These are phyloP conservation scores for Hemibagrus guttatus DNA, from an alignment of 2,797 vertebrate species.

Conservation along the genomic window DNA sequence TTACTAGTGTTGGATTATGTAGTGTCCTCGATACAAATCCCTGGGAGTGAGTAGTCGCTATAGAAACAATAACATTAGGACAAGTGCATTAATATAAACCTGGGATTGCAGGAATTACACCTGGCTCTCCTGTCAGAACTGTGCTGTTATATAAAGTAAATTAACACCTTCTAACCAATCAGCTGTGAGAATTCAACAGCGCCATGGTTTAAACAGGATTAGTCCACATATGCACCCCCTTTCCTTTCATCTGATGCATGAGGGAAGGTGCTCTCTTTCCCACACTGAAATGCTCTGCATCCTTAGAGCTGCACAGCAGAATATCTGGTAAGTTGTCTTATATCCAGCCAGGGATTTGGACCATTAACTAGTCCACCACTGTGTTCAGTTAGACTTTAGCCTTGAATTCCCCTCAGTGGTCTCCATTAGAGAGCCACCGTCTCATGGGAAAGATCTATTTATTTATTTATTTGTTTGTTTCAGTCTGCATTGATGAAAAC, in stretches of 20 bases:
- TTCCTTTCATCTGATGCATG: conserved; percentile 10
- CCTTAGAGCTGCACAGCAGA: conserved; percentile 40
- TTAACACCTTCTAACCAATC: neutral
- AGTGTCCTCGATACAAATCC: neutral
- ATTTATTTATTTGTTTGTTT: neutral
- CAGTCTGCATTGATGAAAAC: neutral
- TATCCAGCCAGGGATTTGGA: conserved; percentile 31
- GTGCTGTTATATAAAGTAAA: neutral
- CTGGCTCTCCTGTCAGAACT: neutral
- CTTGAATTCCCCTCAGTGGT: conserved; percentile 30
- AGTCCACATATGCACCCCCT: neutral
- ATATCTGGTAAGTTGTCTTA: neutral
- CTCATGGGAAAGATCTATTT: neutral
- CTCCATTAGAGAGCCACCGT: conserved; percentile 1
- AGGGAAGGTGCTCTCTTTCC: neutral
- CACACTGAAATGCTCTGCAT: neutral
- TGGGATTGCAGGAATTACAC: neutral
- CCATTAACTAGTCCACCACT: conserved; percentile 29
- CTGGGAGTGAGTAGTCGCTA: neutral
- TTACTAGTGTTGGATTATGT: neutral
- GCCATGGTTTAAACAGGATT: neutral
- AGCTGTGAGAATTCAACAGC: conserved; percentile 3
- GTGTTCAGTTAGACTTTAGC: conserved; percentile 24
- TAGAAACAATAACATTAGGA: neutral
- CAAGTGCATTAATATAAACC: neutral